Conservation (phyloP, 2,888 invertebrate species). For the Philereme vetulata region DNA sequence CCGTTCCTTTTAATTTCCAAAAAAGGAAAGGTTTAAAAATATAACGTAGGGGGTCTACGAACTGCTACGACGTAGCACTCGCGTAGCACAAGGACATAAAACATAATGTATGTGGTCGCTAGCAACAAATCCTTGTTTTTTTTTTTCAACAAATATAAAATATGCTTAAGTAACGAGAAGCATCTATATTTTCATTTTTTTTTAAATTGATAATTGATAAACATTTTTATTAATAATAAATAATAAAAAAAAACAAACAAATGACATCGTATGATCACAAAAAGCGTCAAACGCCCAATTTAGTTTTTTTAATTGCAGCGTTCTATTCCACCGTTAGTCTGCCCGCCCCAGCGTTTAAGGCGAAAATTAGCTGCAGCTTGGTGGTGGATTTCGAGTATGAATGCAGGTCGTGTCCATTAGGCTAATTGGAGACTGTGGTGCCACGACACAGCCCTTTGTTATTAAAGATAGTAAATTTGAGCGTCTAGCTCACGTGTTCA, state of each 20-base stretch:
- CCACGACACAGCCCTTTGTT: constrained; percentile 65
- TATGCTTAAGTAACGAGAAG: too few relatives aligned
- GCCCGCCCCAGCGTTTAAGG: constrained; percentile 63
- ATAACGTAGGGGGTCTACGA: constrained; percentile 7
- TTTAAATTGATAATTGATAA: too few relatives aligned
- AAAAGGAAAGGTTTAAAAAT: background rate
- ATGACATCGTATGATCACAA: too few relatives aligned
- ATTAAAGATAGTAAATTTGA: constrained; percentile 50
- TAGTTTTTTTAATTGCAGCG: constrained; percentile 29
- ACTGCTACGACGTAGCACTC: constrained; percentile 32
- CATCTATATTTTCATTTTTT: too few relatives aligned
- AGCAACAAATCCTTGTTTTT: too few relatives aligned
- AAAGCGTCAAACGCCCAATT: background rate
- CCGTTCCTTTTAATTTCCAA: background rate
- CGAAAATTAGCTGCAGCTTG: constrained; percentile 81
- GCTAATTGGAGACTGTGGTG: constrained; percentile 76
- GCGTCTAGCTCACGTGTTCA: constrained; percentile 37
- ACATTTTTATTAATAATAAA: too few relatives aligned
- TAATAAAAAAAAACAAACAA: too few relatives aligned
- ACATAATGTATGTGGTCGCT: too few relatives aligned
- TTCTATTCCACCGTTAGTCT: constrained; percentile 52
- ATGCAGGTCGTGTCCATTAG: constrained; percentile 83
- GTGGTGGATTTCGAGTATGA: constrained; percentile 80
- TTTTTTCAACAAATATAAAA: too few relatives aligned
- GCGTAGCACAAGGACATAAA: constrained; percentile 15